phyloP scores from a whole-genome alignment of 2,888 invertebrate genomes.

The Lydus trimaculatus region DNA sequence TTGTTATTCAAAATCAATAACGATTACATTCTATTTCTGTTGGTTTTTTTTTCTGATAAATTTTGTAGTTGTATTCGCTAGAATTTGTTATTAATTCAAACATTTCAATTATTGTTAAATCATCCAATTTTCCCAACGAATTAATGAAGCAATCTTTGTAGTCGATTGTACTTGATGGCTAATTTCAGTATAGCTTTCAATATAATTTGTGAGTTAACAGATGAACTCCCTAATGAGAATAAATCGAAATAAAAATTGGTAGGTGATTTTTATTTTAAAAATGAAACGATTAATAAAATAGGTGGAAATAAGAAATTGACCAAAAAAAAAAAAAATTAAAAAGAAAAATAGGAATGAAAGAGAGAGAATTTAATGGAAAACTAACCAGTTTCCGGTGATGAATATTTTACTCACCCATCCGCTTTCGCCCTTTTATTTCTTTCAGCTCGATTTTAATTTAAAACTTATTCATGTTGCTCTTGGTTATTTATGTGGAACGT shows the following conservation, averaged over 20 bases:
- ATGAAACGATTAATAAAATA: too few species aligned
- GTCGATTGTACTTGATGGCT: too few species aligned
- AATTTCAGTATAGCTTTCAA: too few species aligned
- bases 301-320: too few species aligned
- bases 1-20: background rate
- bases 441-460: slow-evolving; percentile 2
- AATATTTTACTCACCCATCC: background rate
- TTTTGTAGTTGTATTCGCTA: too few species aligned
- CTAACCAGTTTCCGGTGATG: slow-evolving; percentile 2
- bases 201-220: too few species aligned
- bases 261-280: too few species aligned
- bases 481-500: background rate
- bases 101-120: background rate
- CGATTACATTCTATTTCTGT: background rate
- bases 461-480: background rate
- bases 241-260: too few species aligned
- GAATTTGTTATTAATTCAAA: background rate
- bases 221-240: too few species aligned
- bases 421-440: background rate
- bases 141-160: too few species aligned
- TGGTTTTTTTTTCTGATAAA: too few species aligned
- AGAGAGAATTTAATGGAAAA: background rate
- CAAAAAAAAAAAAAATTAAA: background rate
- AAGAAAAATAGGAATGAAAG: background rate
- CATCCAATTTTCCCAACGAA: too few species aligned